Conservation (phyloP, 2,888 invertebrate genomes). For the Latheticus oryzae region DNA sequence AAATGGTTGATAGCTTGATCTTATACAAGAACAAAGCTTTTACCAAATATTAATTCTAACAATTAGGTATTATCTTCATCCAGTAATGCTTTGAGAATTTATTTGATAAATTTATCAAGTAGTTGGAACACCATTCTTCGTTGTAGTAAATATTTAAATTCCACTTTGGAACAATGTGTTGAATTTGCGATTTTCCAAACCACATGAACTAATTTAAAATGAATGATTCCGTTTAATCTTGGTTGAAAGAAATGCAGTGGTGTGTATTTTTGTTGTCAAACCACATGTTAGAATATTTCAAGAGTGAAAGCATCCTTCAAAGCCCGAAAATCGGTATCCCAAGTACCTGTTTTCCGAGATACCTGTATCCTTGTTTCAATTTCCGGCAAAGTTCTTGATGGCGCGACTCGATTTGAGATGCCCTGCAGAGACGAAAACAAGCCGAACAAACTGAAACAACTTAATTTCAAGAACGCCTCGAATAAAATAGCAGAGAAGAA, state of each 20-base stretch:
- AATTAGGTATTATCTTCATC: neutral
- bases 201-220: too few relatives aligned
- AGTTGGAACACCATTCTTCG: too few relatives aligned
- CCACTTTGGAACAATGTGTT: too few relatives aligned
- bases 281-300: conserved; percentile 7
- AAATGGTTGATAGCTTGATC: conserved; percentile 32
- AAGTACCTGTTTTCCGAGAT: conserved; percentile 5
- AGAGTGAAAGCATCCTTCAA: conserved; percentile 4
- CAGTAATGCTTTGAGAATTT: too few relatives aligned
- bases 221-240: too few relatives aligned
- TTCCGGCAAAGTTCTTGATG: conserved; percentile 30
- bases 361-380: conserved; percentile 35
- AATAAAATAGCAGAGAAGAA: conserved; percentile 33
- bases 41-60: conserved; percentile 26
- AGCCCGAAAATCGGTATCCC: conserved; percentile 6
- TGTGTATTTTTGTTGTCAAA: conserved; percentile 1
- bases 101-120: too few relatives aligned
- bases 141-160: too few relatives aligned
- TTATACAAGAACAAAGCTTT: conserved; percentile 2
- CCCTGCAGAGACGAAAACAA: conserved; percentile 37
- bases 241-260: too few relatives aligned
- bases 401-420: conserved; percentile 32
- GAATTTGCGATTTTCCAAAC: too few relatives aligned
- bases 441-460: conserved; percentile 38
- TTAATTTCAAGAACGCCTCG: conserved; percentile 33